phyloP scores from a whole-genome alignment of 2,113 vertebrate species.

The Drymodes brunneopygia region DNA sequence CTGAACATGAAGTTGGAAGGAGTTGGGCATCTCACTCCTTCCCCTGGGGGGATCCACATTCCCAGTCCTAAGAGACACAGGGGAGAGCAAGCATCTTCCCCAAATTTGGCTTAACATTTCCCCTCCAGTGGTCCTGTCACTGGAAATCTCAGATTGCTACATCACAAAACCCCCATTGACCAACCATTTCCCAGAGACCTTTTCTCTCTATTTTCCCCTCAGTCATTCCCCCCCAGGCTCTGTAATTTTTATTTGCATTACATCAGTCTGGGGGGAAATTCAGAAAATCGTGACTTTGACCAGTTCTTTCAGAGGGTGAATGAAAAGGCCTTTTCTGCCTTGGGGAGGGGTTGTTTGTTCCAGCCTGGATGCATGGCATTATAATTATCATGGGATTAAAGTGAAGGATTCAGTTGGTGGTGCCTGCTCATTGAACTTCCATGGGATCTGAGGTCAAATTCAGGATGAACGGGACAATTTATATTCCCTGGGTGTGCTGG shows the following conservation, averaged over 20 bases:
- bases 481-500: rapidly evolving
- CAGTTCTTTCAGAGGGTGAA: neutral
- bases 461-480: neutral
- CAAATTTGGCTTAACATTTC: neutral
- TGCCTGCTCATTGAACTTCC: neutral
- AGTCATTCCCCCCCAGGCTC: neutral
- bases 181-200: neutral
- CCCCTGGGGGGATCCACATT: neutral
- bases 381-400: neutral
- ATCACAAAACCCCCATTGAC: neutral
- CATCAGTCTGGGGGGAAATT: neutral
- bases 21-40: neutral
- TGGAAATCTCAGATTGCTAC: neutral
- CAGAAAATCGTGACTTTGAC: neutral
- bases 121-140: rapidly evolving
- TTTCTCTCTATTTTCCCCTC: neutral
- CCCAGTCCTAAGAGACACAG: neutral
- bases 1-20: neutral
- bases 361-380: neutral
- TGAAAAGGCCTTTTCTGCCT: conserved; percentile 4
- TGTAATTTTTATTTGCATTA: neutral
- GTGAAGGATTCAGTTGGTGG: neutral
- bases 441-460: neutral
- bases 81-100: neutral
- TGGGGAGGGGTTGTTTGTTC: neutral